Percentiles rank a stretch among this genome's conserved stretches.
Evolutionary conservation across 2,888 invertebrate genomes (phyloP).

Genomic region (Cremastinae sp.): DNA sequence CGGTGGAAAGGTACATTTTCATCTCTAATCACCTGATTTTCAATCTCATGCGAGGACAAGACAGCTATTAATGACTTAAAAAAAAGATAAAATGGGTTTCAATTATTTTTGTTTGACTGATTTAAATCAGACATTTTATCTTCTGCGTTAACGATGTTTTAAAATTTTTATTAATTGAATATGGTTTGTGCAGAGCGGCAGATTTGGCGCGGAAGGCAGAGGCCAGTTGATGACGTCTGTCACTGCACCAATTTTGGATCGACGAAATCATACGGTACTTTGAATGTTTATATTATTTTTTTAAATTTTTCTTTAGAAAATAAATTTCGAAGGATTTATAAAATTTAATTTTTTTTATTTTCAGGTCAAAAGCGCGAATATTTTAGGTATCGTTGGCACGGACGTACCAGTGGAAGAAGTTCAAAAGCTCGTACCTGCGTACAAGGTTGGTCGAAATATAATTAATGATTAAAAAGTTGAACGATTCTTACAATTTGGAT

Average conservation of each 20-base stretch:
- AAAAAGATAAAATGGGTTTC: too few species aligned
- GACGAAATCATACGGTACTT: constrained; percentile 91
- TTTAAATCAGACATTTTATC: too few species aligned
- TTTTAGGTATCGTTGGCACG: constrained; percentile 97
- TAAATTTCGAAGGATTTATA: not conserved
- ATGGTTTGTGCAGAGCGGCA: constrained; percentile 85
- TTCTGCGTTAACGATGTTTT: not conserved
- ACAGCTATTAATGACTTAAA: too few species aligned
- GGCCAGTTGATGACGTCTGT: constrained; percentile 96
- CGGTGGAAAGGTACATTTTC: constrained; percentile 86
- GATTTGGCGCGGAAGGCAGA: constrained; percentile 85
- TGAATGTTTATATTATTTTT: constrained; percentile 13
- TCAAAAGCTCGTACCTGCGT: constrained; percentile 95
- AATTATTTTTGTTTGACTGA: too few species aligned
- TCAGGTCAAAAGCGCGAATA: constrained; percentile 92
- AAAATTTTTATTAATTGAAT: constrained; percentile 16
- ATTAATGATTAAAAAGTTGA: too few species aligned
- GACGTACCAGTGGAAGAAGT: constrained; percentile 98
- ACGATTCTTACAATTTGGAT: too few species aligned
- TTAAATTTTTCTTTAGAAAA: not conserved
- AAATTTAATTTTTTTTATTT: constrained; percentile 69
- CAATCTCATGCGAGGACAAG: too few species aligned
- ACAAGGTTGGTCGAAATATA: constrained; percentile 86
- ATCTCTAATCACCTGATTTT: constrained; percentile 1
- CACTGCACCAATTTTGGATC: constrained; percentile 96